Percentiles rank a stretch among this genome's conserved stretches.
phyloP scores from a whole-genome alignment of 1,140 invertebrate genomes.

The Trichogramma pretiosum region DNA sequence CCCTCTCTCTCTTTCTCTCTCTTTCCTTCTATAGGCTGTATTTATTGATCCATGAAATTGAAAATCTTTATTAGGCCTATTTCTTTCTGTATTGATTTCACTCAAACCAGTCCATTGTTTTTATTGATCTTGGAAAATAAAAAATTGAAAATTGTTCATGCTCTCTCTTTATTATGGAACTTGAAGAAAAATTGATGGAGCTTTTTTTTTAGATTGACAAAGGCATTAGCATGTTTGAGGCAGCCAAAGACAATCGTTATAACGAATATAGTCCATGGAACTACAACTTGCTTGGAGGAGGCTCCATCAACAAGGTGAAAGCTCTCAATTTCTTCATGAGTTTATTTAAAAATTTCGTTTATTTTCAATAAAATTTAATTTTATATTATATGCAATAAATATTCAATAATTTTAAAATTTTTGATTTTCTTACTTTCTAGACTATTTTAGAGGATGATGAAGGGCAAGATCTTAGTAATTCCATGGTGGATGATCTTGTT shows the following conservation, averaged over 20 bases:
- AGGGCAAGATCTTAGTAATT: conserved; percentile 46
- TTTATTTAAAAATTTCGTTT: too few species aligned
- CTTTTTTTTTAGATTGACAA: conserved; percentile 30
- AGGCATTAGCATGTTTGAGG: conserved; percentile 36
- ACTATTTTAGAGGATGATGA: conserved; percentile 45
- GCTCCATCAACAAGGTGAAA: conserved; percentile 32
- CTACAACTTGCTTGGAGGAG: conserved; percentile 33
- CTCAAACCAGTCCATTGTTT: not conserved
- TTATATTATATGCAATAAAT: too few species aligned
- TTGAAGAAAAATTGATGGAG: too few species aligned
- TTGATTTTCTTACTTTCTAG: not conserved
- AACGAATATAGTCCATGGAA: conserved; percentile 37
- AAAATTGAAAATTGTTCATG: not conserved
- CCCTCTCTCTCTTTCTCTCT: not conserved
- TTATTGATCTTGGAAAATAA: not conserved
- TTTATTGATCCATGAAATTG: not conserved
- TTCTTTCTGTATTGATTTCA: not conserved
- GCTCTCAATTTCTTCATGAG: not conserved
- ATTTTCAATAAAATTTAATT: too few species aligned
- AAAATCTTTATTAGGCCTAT: too few species aligned
- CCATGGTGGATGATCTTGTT: conserved; percentile 57
- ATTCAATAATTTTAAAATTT: too few species aligned
- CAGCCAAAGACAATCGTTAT: conserved; percentile 30
- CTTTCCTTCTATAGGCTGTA: not conserved
- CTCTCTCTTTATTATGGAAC: too few species aligned